These are phyloP conservation scores for Harpegnathos saltator DNA, from an alignment of 1,140 invertebrate species.

Conservation along the genomic window DNA sequence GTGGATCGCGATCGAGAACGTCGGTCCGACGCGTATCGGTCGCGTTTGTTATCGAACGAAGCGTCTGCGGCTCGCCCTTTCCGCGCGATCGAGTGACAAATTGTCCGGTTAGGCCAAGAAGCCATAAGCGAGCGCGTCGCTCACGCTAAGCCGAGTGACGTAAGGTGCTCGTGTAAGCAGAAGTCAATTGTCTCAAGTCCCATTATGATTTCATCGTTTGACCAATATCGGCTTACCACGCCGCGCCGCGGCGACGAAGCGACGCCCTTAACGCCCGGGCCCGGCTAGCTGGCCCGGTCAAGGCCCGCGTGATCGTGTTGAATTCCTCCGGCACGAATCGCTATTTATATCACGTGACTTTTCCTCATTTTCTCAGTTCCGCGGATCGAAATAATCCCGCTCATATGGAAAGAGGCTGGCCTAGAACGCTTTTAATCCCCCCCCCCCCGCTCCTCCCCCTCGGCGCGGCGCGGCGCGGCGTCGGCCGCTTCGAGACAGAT, in stretches of 20 bases:
- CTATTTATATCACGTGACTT: slow-evolving; percentile 35
- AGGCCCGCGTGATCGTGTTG: slow-evolving; percentile 37
- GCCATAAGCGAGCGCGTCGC: slow-evolving; percentile 64
- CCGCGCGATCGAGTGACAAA: slow-evolving; percentile 58
- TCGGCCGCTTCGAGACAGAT: too few relatives aligned
- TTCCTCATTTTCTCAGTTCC: slow-evolving; percentile 9
- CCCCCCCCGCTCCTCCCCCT: too few relatives aligned
- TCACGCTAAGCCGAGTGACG: slow-evolving; percentile 62
- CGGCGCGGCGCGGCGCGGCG: too few relatives aligned
- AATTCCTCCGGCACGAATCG: slow-evolving; percentile 42
- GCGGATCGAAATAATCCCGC: neutral
- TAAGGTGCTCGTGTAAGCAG: slow-evolving; percentile 49
- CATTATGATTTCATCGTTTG: slow-evolving; percentile 61
- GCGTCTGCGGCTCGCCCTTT: neutral
- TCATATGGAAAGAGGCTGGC: too few relatives aligned
- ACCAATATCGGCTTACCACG: slow-evolving; percentile 42
- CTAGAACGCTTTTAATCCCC: too few relatives aligned
- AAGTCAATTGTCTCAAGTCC: slow-evolving; percentile 57
- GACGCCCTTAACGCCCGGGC: slow-evolving; percentile 39
- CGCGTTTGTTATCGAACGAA: neutral
- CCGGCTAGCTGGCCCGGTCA: slow-evolving; percentile 32
- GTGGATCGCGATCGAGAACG: too few relatives aligned
- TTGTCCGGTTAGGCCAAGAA: slow-evolving; percentile 64
- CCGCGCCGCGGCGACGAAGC: slow-evolving; percentile 1
- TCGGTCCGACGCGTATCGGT: too few relatives aligned